These are phyloP conservation scores for Leucoptera coffeella DNA, from an alignment of 2,888 invertebrate genomes.

Conservation along the genomic window DNA sequence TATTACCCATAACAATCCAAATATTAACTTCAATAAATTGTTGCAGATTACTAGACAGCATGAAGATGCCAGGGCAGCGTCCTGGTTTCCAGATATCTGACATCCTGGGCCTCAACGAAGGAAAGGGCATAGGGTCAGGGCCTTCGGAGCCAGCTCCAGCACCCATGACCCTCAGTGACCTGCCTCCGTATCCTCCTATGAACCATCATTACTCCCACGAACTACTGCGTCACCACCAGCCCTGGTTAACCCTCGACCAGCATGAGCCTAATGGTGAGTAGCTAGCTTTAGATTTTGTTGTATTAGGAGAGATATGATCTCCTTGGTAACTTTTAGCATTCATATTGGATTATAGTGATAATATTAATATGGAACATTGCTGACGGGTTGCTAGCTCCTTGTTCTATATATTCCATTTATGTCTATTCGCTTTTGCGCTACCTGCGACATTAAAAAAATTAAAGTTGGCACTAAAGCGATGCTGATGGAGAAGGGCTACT, in stretches of 20 bases:
- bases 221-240: constrained; percentile 35
- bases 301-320: too few species aligned
- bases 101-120: constrained; percentile 83
- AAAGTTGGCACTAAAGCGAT: too few species aligned
- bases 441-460: too few species aligned
- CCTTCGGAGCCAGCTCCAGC: constrained; percentile 12
- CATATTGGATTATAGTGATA: too few species aligned
- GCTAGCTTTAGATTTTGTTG: too few species aligned
- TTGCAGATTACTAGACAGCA: constrained; percentile 70
- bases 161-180: constrained; percentile 18
- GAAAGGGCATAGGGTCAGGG: constrained; percentile 30
- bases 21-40: constrained; percentile 8
- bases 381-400: constrained; percentile 10
- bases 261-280: constrained; percentile 27
- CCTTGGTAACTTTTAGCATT: too few species aligned
- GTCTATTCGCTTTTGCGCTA: too few species aligned
- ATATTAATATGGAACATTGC: too few species aligned
- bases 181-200: constrained; percentile 31
- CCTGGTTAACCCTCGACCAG: constrained; percentile 36
- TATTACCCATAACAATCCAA: background rate
- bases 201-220: constrained; percentile 36
- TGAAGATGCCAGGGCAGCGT: constrained; percentile 73
- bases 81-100: constrained; percentile 90
- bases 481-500: too few species aligned
- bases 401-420: constrained; percentile 51